Percentiles rank a stretch among this genome's conserved stretches.
Conservation (phyloP, 2,888 invertebrate genomes). For the Pocota personata region DNA sequence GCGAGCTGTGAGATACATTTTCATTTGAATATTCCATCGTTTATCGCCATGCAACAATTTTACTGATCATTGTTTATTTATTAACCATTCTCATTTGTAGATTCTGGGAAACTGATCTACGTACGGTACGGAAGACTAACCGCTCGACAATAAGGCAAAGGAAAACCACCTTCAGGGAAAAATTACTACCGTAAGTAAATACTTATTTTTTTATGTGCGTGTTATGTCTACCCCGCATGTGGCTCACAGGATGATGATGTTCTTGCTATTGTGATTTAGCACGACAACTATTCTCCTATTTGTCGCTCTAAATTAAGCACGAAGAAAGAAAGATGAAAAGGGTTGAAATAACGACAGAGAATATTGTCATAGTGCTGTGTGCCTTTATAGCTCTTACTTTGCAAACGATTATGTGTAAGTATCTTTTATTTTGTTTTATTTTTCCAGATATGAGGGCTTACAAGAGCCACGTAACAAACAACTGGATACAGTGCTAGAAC, state of each 20-base stretch:
- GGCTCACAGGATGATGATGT: not conserved
- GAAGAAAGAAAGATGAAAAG: not conserved
- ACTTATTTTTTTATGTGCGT: not conserved
- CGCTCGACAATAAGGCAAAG: conserved; percentile 83
- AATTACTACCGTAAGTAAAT: conserved; percentile 77
- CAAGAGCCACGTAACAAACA: conserved; percentile 82
- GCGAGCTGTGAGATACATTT: not conserved
- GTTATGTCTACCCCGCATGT: not conserved
- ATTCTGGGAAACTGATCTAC: conserved; percentile 92
- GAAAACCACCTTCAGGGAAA: conserved; percentile 75
- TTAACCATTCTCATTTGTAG: conserved; percentile 74
- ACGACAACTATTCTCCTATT: not conserved
- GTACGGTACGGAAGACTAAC: conserved; percentile 88
- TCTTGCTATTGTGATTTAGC: not conserved
- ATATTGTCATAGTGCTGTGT: not conserved
- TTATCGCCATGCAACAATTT: not conserved
- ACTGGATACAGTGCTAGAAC: conserved; percentile 86
- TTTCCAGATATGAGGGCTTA: conserved; percentile 77
- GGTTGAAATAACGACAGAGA: not conserved
- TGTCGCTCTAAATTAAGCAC: not conserved
- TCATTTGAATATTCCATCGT: not conserved
- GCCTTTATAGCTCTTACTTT: not conserved
- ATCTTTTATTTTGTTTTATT: conserved; percentile 8
- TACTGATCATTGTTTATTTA: conserved; percentile 12
- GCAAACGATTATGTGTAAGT: not conserved